Evolutionary conservation across 2,113 vertebrate species (phyloP).

Genomic region (Stigmatopora argus): DNA sequence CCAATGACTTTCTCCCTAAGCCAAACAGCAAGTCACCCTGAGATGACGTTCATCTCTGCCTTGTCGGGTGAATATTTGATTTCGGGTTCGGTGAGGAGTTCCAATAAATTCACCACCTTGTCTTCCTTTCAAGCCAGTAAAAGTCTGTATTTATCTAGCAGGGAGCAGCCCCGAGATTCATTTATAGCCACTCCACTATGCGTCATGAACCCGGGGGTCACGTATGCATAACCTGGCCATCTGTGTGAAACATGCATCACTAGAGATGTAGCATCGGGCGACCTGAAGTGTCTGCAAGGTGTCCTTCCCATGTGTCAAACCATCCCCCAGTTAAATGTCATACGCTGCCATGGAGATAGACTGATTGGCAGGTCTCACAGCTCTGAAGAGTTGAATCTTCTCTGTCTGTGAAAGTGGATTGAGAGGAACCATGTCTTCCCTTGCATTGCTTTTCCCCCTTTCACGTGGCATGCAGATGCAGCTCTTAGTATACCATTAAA

Average conservation of each 20-base stretch:
- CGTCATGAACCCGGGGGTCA: slow-evolving; percentile 47
- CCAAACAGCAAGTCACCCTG: slow-evolving; percentile 25
- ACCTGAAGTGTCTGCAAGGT: slow-evolving; percentile 33
- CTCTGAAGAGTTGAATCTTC: slow-evolving; percentile 10
- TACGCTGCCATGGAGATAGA: slow-evolving; percentile 28
- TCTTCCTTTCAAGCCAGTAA: slow-evolving; percentile 25
- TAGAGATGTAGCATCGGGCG: slow-evolving; percentile 26
- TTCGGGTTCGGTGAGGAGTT: slow-evolving; percentile 20
- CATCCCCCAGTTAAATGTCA: slow-evolving; percentile 40
- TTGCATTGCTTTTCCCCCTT: neutral
- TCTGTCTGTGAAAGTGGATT: slow-evolving; percentile 17
- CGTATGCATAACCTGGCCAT: slow-evolving; percentile 59
- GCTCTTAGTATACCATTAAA: neutral
- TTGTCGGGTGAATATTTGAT: slow-evolving; percentile 25
- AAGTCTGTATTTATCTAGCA: slow-evolving; percentile 38
- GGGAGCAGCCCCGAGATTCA: slow-evolving; percentile 18
- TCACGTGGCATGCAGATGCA: slow-evolving; percentile 16
- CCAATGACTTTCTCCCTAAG: neutral
- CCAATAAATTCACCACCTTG: slow-evolving; percentile 4
- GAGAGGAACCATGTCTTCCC: slow-evolving; percentile 23
- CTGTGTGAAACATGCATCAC: slow-evolving; percentile 58
- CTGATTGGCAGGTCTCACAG: slow-evolving; percentile 33
- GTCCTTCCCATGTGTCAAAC: slow-evolving; percentile 53
- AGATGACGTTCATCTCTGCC: slow-evolving; percentile 28
- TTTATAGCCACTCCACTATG: slow-evolving; percentile 33